Evolutionary conservation across 1,140 invertebrate genomes (phyloP), one percentile per base, ranked within the genome.

Genomic region (Drosophila watanabei): DNA sequence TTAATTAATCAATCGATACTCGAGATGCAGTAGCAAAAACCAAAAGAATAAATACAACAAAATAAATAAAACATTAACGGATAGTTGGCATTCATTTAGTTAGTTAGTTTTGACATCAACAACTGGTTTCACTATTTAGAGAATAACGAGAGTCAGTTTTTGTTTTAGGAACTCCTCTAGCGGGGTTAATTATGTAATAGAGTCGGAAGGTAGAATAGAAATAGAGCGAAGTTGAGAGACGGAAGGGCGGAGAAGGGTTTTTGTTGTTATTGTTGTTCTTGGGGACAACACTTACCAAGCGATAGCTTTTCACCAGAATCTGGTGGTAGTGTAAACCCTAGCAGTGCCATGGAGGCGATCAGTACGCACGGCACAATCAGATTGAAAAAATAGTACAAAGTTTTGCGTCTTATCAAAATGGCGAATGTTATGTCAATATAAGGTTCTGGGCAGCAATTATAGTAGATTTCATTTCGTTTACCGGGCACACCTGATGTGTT

Each of bases 361-460:
- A 99, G 96, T 90, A 99, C 98, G 94, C 99, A 99, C 71, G 99
- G 99, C 93, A 99, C 98, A 94, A 99, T 99, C 90, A 99, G 96
- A 95, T 99, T 99, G 96, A 99, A 99, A 95, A 99, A 99, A 95
- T 99, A 99, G 95, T 99, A 99, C 79, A 99, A 96, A 75, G 98
- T 99, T 94, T 99, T 96, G 93, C 99, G 96, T 93, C 99, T 95
- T 94, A 99, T 99, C 94, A 98, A 97, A 92, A 99, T 98, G 91
- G 97, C 97, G 95, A 99, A 99, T 83, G 98, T 99, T 89, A 99
- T 97, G 95, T 99, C 99, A 93, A 99, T 97, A 94, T 99, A 99
- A 84, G 98, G 97, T 95, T 98, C 97, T 78, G 97, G 97, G 94
- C 98, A 99, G 95, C 98, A 99, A 94, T 98, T 97, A 95, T 98